These are phyloP conservation scores for Microcebus tavaratra DNA, from an alignment of 2,113 vertebrate species.

Conservation along the genomic window DNA sequence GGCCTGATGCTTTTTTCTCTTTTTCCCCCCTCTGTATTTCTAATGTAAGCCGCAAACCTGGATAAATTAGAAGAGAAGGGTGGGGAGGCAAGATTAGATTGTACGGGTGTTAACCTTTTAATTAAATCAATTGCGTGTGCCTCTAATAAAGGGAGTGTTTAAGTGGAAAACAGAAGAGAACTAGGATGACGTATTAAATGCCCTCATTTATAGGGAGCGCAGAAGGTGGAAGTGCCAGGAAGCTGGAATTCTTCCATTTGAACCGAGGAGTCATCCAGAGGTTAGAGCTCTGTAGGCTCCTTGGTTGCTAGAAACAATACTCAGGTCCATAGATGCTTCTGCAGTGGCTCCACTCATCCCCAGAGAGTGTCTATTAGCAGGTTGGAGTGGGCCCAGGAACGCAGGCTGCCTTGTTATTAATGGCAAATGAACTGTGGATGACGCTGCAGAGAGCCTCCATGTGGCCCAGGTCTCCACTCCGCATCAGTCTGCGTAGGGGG, in stretches of 20 bases:
- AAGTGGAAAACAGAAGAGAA: constrained; percentile 39
- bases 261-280: background rate
- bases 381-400: constrained; percentile 36
- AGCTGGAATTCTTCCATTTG: background rate
- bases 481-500: background rate
- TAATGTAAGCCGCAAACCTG: background rate
- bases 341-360: background rate
- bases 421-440: constrained; percentile 36
- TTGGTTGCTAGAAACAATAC: background rate
- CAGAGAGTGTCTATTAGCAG: constrained; percentile 36
- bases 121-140: constrained; percentile 57
- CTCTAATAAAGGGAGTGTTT: constrained; percentile 51
- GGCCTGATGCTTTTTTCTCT: background rate
- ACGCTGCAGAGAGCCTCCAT: background rate
- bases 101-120: constrained; percentile 54
- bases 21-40: background rate
- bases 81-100: constrained; percentile 43
- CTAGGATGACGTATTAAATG: background rate
- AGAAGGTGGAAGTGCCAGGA: background rate
- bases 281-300: background rate
- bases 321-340: background rate
- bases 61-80: constrained; percentile 45
- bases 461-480: background rate
- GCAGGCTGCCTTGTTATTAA: constrained; percentile 51
- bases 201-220: background rate